Evolutionary conservation across 92 coral and sea anemone species (phyloP).

Genomic region (Palythoa caribaeorum): DNA sequence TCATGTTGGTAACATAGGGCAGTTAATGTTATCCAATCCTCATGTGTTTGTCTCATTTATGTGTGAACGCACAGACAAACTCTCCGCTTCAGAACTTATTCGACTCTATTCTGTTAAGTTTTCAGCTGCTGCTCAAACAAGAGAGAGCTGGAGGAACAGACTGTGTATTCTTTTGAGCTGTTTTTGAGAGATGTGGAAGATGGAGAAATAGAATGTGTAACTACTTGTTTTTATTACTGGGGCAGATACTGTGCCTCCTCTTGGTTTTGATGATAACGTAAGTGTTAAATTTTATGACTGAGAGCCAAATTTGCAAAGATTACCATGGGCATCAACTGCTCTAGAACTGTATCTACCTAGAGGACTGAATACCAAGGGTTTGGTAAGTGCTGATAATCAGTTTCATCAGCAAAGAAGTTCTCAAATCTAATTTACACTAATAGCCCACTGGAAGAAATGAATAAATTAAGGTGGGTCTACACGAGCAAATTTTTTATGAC

Average conservation of each 20-base stretch:
- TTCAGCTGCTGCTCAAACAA: conserved; percentile 31
- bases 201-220: conserved; percentile 16
- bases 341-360: conserved; percentile 25
- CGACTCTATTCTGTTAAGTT: conserved; percentile 14
- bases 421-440: too few species aligned
- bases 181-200: conserved; percentile 35
- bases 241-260: conserved; percentile 36
- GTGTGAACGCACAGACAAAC: conserved; percentile 12
- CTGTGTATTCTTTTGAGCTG: conserved; percentile 6
- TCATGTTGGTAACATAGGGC: conserved; percentile 13
- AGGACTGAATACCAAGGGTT: conserved; percentile 32
- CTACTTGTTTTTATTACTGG: conserved; percentile 31
- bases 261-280: conserved; percentile 24
- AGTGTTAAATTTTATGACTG: conserved; percentile 31
- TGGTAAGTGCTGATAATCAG: conserved; percentile 23
- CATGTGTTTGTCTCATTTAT: conserved; percentile 23
- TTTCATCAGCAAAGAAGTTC: too few species aligned
- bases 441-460: too few species aligned
- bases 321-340: conserved; percentile 34
- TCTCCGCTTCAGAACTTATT: conserved; percentile 5
- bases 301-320: conserved; percentile 11
- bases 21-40: conserved; percentile 4
- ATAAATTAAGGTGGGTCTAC: too few species aligned
- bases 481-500: too few species aligned
- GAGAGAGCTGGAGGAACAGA: conserved; percentile 32